Evolutionary conservation across 2,113 vertebrate genomes (phyloP).

Genomic region (Charina bottae): DNA sequence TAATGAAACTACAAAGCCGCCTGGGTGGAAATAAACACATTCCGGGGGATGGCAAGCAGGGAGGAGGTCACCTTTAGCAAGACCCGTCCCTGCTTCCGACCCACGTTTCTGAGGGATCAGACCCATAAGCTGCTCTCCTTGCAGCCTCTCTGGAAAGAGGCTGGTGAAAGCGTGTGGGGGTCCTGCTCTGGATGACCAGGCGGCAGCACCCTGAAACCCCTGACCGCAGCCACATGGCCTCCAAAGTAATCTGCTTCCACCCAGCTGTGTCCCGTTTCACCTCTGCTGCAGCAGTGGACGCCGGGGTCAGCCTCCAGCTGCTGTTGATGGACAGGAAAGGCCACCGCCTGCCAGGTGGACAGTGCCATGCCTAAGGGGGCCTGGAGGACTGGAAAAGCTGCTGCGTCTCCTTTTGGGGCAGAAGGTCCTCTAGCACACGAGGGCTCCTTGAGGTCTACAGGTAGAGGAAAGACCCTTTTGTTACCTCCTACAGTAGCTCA

Average conservation of each 20-base stretch:
- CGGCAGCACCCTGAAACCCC: background rate
- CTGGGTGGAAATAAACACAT: constrained; percentile 55
- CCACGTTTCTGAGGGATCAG: background rate
- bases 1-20: constrained; percentile 61
- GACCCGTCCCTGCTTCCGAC: background rate
- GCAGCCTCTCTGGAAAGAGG: too few species aligned
- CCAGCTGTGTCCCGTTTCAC: background rate
- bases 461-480: too few species aligned
- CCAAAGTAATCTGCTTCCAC: too few species aligned
- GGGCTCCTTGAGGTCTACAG: background rate
- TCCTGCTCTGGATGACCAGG: background rate
- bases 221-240: background rate
- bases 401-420: background rate
- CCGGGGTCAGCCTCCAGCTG: background rate
- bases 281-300: too few species aligned
- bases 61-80: background rate
- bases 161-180: background rate
- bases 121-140: background rate
- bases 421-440: background rate
- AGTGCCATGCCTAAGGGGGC: too few species aligned
- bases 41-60: background rate
- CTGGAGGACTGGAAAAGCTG: background rate
- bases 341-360: background rate
- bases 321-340: background rate
- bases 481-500: too few species aligned